Conservation (phyloP, 2,888 invertebrate genomes). For the Ornithoptera alexandrae region DNA sequence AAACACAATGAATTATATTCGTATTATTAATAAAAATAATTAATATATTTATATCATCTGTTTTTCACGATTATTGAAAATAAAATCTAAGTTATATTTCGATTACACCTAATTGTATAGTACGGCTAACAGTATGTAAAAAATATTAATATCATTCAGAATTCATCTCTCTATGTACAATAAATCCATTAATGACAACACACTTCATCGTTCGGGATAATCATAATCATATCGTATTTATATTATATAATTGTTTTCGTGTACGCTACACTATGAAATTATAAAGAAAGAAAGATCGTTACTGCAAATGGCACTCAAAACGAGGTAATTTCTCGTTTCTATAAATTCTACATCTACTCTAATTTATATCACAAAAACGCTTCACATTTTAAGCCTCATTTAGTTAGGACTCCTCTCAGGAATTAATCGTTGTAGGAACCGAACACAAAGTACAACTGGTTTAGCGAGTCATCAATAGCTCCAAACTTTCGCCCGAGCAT, state of each 20-base stretch:
- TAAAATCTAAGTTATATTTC: conserved; percentile 58
- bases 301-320: conserved; percentile 72
- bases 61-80: conserved; percentile 52
- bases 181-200: conserved; percentile 30
- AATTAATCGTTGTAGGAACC: conserved; percentile 47
- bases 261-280: conserved; percentile 58
- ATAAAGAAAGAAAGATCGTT: conserved; percentile 56
- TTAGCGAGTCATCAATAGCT: conserved; percentile 48
- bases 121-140: conserved; percentile 64
- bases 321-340: conserved; percentile 63
- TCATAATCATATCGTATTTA: conserved; percentile 42
- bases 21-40: conserved; percentile 32
- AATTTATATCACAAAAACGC: conserved; percentile 75
- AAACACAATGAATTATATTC: conserved; percentile 44
- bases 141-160: conserved; percentile 73
- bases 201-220: conserved; percentile 33
- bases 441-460: conserved; percentile 43
- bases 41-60: conserved; percentile 49
- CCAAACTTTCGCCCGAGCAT: conserved; percentile 31
- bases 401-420: conserved; percentile 47
- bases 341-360: conserved; percentile 64
- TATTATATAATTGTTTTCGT: conserved; percentile 60
- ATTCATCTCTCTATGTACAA: conserved; percentile 64
- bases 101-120: conserved; percentile 50
- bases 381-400: conserved; percentile 68